Conservation (phyloP, 2,113 vertebrate species). For the Gasterosteus nipponicus region DNA sequence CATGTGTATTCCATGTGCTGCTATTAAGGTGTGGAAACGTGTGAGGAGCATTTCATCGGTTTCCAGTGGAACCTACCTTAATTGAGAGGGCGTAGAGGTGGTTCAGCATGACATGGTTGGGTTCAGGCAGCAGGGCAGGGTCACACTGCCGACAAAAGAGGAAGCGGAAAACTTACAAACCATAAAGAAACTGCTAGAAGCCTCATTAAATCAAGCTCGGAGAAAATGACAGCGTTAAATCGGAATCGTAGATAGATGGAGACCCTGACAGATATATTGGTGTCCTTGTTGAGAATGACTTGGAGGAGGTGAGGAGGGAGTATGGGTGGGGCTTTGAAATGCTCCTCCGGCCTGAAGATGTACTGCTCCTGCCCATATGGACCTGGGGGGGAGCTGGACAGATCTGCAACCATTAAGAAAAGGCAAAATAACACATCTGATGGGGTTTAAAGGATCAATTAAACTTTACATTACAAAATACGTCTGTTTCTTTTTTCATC, state of each 20-base stretch:
- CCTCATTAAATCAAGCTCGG: background rate
- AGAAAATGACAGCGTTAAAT: background rate
- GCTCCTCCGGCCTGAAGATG: slow-evolving; percentile 90
- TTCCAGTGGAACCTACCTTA: slow-evolving; percentile 83
- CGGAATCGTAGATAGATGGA: too few relatives aligned
- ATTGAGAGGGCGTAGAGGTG: slow-evolving; percentile 97
- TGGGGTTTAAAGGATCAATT: too few relatives aligned
- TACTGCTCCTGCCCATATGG: slow-evolving; percentile 95
- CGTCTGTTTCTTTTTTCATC: background rate
- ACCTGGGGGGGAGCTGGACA: slow-evolving; percentile 96
- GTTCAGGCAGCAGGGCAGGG: slow-evolving; percentile 94
- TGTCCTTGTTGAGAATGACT: slow-evolving; percentile 99
- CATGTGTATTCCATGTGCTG: background rate
- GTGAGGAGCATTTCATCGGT: background rate
- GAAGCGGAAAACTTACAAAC: background rate
- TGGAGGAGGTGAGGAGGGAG: slow-evolving; percentile 98
- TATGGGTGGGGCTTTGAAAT: slow-evolving; percentile 95
- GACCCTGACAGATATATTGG: slow-evolving; percentile 93
- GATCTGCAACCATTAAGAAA: slow-evolving; percentile 77
- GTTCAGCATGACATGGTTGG: slow-evolving; percentile 98
- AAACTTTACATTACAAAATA: background rate
- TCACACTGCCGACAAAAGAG: slow-evolving; percentile 86
- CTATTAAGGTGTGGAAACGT: background rate
- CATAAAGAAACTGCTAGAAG: background rate
- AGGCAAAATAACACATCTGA: background rate